Conservation (phyloP, 2,888 invertebrate species). For the Patella ulyssiponensis region DNA sequence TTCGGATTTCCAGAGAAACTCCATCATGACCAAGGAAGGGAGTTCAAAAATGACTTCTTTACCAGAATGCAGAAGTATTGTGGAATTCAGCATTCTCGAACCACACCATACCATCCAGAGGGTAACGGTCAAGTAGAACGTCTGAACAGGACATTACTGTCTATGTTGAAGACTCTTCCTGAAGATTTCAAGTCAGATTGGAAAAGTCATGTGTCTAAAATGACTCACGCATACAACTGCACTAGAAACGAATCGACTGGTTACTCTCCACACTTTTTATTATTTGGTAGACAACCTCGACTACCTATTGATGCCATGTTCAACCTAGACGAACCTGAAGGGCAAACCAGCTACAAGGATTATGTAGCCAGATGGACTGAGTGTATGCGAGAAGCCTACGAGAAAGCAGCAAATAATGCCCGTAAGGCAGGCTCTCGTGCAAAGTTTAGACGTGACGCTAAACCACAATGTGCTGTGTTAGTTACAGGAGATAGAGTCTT, state of each 20-base stretch:
- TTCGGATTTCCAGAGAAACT: constrained; percentile 40
- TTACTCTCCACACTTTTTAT: constrained; percentile 34
- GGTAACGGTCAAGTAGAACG: constrained; percentile 20
- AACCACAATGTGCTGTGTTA: constrained; percentile 15
- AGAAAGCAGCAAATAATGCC: constrained; percentile 4
- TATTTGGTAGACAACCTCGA: constrained; percentile 30
- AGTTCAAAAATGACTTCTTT: constrained; percentile 41
- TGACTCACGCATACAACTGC: constrained; percentile 44
- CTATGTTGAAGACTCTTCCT: constrained; percentile 16
- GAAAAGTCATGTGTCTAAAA: constrained; percentile 27
- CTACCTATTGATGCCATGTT: constrained; percentile 27
- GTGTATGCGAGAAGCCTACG: constrained; percentile 18
- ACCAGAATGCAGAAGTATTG: constrained; percentile 16
- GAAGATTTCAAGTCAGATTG: constrained; percentile 20
- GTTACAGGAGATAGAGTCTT: constrained; percentile 22
- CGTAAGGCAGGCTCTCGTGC: background rate
- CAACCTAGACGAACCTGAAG: background rate
- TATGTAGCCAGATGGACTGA: constrained; percentile 19
- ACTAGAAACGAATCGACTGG: constrained; percentile 36
- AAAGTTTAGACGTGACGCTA: background rate
- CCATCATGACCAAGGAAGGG: constrained; percentile 43
- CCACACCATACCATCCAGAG: no score
- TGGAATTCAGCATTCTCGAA: constrained; percentile 16
- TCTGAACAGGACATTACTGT: constrained; percentile 19
- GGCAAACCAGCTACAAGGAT: constrained; percentile 7